Conservation (phyloP, 2,888 invertebrate genomes). For the Spialia ferax region DNA sequence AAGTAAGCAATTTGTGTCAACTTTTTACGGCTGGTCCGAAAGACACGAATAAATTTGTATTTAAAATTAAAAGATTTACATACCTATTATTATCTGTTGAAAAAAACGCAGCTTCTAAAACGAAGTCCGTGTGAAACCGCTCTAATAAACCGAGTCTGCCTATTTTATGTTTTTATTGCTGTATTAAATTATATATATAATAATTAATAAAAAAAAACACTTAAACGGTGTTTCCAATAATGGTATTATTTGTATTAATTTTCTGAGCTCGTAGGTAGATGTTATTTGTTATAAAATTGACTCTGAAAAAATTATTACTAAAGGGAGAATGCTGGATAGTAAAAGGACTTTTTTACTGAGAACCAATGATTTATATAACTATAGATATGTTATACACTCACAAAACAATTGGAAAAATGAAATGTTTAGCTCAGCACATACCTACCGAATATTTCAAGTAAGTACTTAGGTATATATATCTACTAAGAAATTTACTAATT, state of each 20-base stretch:
- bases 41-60: conserved; percentile 21
- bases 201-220: background rate
- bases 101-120: conserved; percentile 56
- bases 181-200: conserved; percentile 43
- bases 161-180: conserved; percentile 54
- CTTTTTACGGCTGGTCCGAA: conserved; percentile 41
- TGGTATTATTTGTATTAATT: conserved; percentile 47
- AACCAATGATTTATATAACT: too few relatives aligned
- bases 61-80: background rate
- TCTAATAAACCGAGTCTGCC: conserved; percentile 56
- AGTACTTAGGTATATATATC: too few relatives aligned
- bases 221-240: conserved; percentile 16
- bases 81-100: background rate
- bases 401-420: too few relatives aligned
- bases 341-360: too few relatives aligned
- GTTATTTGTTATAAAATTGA: too few relatives aligned
- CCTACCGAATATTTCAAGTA: too few relatives aligned
- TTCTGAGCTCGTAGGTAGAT: too few relatives aligned
- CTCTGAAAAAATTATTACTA: too few relatives aligned
- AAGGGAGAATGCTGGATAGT: too few relatives aligned
- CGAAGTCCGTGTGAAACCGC: conserved; percentile 53
- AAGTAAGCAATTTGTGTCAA: conserved; percentile 7
- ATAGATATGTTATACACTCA: too few relatives aligned
- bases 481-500: too few relatives aligned
- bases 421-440: too few relatives aligned